phyloP scores from a whole-genome alignment of 2,797 vertebrate species.

The Cyprinodon diabolis region DNA sequence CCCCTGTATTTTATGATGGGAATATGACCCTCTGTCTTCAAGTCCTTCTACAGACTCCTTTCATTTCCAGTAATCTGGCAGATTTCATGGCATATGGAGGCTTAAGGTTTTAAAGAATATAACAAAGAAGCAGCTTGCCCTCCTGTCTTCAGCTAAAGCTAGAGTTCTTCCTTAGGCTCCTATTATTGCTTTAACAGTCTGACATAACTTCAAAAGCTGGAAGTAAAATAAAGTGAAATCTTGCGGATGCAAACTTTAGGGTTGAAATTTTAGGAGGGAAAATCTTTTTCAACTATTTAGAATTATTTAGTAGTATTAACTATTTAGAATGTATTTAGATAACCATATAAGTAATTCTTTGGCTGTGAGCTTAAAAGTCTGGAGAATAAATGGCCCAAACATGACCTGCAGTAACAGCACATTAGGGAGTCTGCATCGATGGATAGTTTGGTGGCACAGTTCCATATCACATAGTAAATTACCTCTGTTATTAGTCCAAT shows the following conservation, averaged over 20 bases:
- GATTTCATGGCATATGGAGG: not conserved
- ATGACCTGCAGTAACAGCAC: not conserved
- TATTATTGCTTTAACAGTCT: not conserved
- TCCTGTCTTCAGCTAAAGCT: constrained; percentile 3
- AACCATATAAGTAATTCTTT: too few relatives aligned
- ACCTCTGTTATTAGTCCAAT: not conserved
- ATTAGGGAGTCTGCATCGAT: not conserved
- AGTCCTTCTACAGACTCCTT: not conserved
- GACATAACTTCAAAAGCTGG: not conserved
- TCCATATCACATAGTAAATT: not conserved
- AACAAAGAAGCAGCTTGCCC: not conserved
- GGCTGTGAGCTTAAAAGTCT: not conserved
- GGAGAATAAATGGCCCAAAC: not conserved
- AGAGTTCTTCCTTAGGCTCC: too few relatives aligned
- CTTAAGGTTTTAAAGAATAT: not conserved
- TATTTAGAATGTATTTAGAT: not conserved
- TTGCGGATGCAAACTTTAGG: not conserved
- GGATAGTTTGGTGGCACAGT: not conserved
- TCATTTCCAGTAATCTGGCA: not conserved
- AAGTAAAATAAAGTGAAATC: too few relatives aligned
- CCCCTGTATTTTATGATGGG: not conserved
- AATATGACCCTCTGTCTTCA: not conserved
- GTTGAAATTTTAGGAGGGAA: not conserved
- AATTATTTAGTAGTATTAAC: too few relatives aligned
- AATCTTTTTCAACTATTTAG: too few relatives aligned